These are phyloP conservation scores for Sinonovacula constricta DNA, from an alignment of 1,140 invertebrate species.

Conservation along the genomic window DNA sequence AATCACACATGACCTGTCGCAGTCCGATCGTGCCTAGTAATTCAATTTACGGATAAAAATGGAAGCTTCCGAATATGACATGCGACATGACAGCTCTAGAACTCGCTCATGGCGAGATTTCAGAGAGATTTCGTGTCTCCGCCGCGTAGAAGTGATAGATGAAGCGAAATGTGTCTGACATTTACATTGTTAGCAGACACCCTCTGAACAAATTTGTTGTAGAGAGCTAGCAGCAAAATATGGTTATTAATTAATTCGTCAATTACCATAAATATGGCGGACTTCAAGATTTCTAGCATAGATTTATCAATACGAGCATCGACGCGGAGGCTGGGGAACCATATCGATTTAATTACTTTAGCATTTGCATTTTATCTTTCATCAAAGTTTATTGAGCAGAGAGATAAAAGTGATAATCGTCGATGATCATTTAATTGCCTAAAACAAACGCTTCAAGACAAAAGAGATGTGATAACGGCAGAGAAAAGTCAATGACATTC, in stretches of 20 bases:
- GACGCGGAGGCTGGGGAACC: too few relatives aligned
- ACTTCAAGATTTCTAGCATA: slow-evolving; percentile 11
- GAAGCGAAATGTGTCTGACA: slow-evolving; percentile 43
- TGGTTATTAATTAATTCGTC: slow-evolving; percentile 51
- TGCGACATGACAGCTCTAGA: background rate
- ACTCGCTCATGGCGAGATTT: slow-evolving; percentile 40
- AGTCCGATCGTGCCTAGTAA: background rate
- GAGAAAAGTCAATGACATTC: too few relatives aligned
- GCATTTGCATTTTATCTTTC: background rate
- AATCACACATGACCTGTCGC: background rate
- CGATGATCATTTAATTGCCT: background rate
- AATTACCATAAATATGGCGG: slow-evolving; percentile 53
- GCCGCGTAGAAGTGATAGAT: slow-evolving; percentile 35
- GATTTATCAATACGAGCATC: too few relatives aligned
- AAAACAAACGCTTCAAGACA: background rate
- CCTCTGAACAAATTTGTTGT: slow-evolving; percentile 44
- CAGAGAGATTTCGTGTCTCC: slow-evolving; percentile 48
- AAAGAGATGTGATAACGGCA: too few relatives aligned
- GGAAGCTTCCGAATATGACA: background rate
- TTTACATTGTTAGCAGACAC: slow-evolving; percentile 36
- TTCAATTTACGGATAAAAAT: background rate
- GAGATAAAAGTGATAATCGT: background rate
- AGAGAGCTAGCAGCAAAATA: slow-evolving; percentile 12
- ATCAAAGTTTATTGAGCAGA: background rate
- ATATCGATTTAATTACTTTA: background rate